phyloP scores from a whole-genome alignment of 2,797 vertebrate species.

The Myoxocephalus aenaeus region DNA sequence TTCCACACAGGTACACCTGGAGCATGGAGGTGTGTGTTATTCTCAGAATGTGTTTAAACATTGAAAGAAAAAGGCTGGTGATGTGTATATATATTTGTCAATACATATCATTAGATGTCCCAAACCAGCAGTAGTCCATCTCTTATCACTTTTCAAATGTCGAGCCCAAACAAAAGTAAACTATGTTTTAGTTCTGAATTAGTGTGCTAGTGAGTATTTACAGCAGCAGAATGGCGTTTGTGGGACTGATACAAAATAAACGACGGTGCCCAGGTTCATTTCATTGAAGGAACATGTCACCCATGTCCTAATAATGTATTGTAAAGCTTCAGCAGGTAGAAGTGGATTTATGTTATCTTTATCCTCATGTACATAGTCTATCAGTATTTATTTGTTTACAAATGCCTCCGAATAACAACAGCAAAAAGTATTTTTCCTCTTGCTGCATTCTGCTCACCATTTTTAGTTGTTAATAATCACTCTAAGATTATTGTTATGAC shows the following conservation, averaged over 20 bases:
- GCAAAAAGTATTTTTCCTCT: constrained; percentile 2
- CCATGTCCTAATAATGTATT: background rate
- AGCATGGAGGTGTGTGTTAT: constrained; percentile 5
- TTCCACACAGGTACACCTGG: constrained; percentile 88
- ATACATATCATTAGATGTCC: background rate
- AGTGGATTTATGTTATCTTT: background rate
- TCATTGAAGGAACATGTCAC: background rate
- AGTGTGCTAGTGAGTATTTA: no score
- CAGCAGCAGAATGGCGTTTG: background rate
- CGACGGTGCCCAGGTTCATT: background rate
- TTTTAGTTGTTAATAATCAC: constrained; percentile 42
- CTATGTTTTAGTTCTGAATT: background rate
- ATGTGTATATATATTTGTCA: background rate
- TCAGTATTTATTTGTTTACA: background rate
- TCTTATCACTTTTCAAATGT: background rate
- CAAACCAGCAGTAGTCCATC: background rate
- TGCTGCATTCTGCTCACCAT: constrained; percentile 14
- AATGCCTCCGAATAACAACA: constrained; percentile 8
- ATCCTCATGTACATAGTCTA: background rate
- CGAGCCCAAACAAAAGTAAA: background rate
- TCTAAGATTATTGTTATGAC: constrained; percentile 26
- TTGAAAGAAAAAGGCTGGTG: background rate
- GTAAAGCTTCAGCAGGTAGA: background rate
- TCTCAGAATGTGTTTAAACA: background rate
- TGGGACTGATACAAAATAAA: constrained; percentile 1